Percentiles rank a stretch among this genome's conserved stretches.
Conservation (phyloP, 2,113 vertebrate genomes). For the Oncorhynchus gorbuscha region DNA sequence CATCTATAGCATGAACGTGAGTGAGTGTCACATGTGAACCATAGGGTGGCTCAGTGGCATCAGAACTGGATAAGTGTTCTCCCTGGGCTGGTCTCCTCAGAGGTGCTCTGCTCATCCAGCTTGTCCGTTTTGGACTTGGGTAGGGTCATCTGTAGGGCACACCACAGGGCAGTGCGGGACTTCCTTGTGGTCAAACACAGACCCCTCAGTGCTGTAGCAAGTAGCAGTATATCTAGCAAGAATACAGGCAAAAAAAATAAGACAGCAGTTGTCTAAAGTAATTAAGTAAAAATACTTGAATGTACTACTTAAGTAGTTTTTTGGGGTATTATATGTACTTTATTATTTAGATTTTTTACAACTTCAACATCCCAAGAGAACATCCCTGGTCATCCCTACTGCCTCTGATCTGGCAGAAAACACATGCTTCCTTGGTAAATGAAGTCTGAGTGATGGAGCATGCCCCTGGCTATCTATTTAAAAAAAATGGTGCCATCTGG, state of each 20-base stretch:
- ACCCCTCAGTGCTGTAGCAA: conserved; percentile 66
- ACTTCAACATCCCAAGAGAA: no score
- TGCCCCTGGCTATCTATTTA: no score
- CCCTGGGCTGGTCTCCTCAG: conserved; percentile 31
- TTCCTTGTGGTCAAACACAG: conserved; percentile 64
- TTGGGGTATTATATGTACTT: no score
- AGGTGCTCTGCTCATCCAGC: conserved; percentile 24
- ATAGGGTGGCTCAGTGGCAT: neutral
- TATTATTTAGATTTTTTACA: no score
- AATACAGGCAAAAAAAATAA: neutral
- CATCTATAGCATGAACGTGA: neutral
- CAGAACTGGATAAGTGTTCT: conserved; percentile 31
- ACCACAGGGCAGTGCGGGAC: conserved; percentile 71
- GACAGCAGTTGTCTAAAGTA: neutral
- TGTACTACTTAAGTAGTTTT: no score
- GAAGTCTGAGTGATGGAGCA: no score
- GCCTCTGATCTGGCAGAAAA: no score
- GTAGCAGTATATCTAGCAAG: conserved; percentile 57
- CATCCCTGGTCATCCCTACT: no score
- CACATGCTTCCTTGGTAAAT: no score
- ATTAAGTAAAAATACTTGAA: no score
- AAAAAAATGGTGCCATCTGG: no score
- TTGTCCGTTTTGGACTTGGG: conserved; percentile 34
- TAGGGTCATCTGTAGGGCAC: conserved; percentile 69
- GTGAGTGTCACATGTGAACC: neutral